Percentiles rank a stretch among this genome's conserved stretches.
phyloP scores from a whole-genome alignment of 2,113 vertebrate species.

The Camelus dromedarius region DNA sequence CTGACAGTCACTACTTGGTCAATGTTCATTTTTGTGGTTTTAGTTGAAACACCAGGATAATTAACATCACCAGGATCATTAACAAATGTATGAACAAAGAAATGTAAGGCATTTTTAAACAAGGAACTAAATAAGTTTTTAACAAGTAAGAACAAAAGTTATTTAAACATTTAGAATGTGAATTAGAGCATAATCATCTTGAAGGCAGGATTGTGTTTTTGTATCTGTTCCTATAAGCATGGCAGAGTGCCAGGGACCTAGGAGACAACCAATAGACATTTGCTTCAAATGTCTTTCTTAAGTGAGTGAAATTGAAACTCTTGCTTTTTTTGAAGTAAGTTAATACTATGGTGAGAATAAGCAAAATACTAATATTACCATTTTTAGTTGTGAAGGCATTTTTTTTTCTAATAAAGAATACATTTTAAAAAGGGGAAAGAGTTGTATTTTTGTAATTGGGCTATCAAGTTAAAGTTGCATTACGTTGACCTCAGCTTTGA shows the following conservation, averaged over 20 bases:
- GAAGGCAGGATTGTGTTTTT: conserved; percentile 7
- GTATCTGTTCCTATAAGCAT: neutral
- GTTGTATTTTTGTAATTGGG: conserved; percentile 23
- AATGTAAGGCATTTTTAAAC: neutral
- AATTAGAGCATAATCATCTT: neutral
- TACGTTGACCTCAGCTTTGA: neutral
- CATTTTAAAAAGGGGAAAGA: neutral
- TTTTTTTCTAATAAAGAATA: conserved; percentile 45
- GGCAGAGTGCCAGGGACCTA: neutral
- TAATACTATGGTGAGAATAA: conserved; percentile 5
- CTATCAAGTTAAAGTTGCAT: neutral
- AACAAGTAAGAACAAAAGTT: neutral
- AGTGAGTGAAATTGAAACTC: neutral
- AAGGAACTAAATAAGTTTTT: neutral
- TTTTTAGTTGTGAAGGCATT: conserved; percentile 26
- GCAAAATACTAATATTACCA: neutral
- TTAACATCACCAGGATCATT: neutral
- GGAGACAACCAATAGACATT: neutral
- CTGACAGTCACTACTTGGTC: neutral
- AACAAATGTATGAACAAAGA: neutral
- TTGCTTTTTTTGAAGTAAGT: conserved; percentile 36
- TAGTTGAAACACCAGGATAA: neutral
- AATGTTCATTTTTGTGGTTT: conserved; percentile 40
- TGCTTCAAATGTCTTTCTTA: conserved; percentile 8
- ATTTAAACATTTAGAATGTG: conserved; percentile 12